Evolutionary conservation across 1,140 invertebrate species (phyloP), one percentile per base, ranked within the genome.

Genomic region (Drosophila sucinea): DNA sequence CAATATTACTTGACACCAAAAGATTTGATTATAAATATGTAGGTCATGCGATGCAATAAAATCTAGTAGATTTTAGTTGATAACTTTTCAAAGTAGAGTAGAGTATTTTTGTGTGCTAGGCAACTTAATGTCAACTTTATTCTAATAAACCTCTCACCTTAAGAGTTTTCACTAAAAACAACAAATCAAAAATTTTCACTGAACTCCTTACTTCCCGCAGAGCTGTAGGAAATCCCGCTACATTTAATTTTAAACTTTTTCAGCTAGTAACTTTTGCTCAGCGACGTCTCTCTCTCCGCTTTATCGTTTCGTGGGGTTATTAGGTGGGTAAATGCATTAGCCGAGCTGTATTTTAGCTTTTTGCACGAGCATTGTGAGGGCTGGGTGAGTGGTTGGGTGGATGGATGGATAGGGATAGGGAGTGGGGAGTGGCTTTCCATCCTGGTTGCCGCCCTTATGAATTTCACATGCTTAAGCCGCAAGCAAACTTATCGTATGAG

Each of bases 381-480:
- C 41, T 47, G 60, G 61, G 32, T 35, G 25, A 3, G 7, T 38
- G 35, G 35, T n/a, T 10, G 40, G 44, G 47, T 27, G 3, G 27
- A 17, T 17, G 17, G 17, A 17, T 17, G 17, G 17, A 17, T 17
- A 0, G 17, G 17, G 17, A 17, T 17, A 0, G 17, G 17, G 17
- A 17, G 17, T 17, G 17, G 17, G 17, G 17, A 17, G 17, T 41
- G 69, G 55, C 40, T 40, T 27, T 62, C 40, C 62, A 27, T 51
- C 23, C 44, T 51, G 44, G 38, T 60, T 69, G 41, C 83, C 79
- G 51, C 29, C 77, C 82, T 72, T 87, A 89, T 89, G 83, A 89
- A 83, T 86, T 83, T 83, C 84, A 83, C 84, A 86, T 89, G 83
- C 84, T 86, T 86, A 86, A 86, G 83, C 83, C 84, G 77, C 73